A percentile compares a stretch with the other conserved stretches of the same genome.
Evolutionary conservation across 2,888 invertebrate species (phyloP).

Genomic region (Drosophila buzzatii): DNA sequence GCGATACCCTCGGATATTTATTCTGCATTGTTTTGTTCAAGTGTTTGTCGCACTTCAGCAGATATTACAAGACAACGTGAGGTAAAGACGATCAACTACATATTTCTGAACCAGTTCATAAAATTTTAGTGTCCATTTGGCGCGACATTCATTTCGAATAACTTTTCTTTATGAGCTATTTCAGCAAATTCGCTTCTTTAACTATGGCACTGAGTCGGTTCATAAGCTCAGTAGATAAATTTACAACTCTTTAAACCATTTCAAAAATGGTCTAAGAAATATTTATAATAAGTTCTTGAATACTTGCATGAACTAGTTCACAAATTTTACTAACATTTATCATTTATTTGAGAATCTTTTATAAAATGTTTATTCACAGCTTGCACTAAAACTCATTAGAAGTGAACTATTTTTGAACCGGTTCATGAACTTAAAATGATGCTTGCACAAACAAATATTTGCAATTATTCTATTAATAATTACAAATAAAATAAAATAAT

Average conservation of each 20-base stretch:
- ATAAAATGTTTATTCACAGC: too few species aligned
- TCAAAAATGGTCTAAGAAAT: neutral
- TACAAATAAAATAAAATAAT: too few species aligned
- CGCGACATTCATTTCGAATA: neutral
- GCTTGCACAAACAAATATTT: neutral
- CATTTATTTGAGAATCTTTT: too few species aligned
- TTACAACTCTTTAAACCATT: neutral
- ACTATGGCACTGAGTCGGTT: neutral
- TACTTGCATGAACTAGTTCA: too few species aligned
- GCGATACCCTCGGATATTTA: constrained; percentile 13
- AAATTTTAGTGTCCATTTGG: neutral
- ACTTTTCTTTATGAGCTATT: neutral
- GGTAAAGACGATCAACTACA: neutral
- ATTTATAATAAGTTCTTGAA: too few species aligned
- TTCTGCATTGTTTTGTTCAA: neutral
- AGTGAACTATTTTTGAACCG: neutral
- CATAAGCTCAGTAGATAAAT: too few species aligned
- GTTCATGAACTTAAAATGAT: neutral
- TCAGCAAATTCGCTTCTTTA: too few species aligned
- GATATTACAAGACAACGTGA: neutral
- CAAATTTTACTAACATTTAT: too few species aligned
- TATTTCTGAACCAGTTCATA: neutral
- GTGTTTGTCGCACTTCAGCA: neutral
- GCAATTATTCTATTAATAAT: too few species aligned
- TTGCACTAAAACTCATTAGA: neutral